phyloP scores from a whole-genome alignment of 30 jellyfish, hydroid and myxozoan species.

The Rhopilema esculentum region DNA sequence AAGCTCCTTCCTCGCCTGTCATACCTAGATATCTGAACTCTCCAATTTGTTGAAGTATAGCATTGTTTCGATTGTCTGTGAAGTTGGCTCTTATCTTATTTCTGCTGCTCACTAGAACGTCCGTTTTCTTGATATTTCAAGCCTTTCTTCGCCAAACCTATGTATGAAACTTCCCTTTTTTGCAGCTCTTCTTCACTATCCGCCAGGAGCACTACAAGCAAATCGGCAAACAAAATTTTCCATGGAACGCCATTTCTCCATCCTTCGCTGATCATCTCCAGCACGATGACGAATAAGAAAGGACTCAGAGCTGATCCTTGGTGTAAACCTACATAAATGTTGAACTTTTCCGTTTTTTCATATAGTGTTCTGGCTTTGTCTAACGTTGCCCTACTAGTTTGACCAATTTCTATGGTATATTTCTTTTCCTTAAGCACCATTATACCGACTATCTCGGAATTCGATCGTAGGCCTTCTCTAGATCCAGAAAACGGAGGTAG shows the following conservation, averaged over 20 bases:
- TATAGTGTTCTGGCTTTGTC: not conserved
- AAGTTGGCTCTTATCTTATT: not conserved
- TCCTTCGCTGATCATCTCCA: too few species aligned
- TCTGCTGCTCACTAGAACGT: not conserved
- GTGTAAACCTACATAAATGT: not conserved
- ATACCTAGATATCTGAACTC: not conserved
- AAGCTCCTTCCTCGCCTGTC: not conserved
- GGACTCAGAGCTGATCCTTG: not conserved
- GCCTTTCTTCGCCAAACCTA: not conserved
- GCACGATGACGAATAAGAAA: not conserved
- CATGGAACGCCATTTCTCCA: not conserved
- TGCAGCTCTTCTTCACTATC: not conserved
- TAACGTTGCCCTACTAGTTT: not conserved
- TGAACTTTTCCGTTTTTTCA: not conserved
- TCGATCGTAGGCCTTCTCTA: too few species aligned
- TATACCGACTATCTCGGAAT: too few species aligned
- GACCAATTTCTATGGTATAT: not conserved
- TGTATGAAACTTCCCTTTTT: not conserved
- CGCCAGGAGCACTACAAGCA: not conserved
- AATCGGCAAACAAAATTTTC: not conserved
- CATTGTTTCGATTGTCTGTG: not conserved
- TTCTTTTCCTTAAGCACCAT: not conserved
- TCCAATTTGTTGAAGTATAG: not conserved
- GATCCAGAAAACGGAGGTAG: too few species aligned
- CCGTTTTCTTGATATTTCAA: not conserved